Evolutionary conservation across 1,140 invertebrate species (phyloP).

Genomic region (Colletes gigas): DNA sequence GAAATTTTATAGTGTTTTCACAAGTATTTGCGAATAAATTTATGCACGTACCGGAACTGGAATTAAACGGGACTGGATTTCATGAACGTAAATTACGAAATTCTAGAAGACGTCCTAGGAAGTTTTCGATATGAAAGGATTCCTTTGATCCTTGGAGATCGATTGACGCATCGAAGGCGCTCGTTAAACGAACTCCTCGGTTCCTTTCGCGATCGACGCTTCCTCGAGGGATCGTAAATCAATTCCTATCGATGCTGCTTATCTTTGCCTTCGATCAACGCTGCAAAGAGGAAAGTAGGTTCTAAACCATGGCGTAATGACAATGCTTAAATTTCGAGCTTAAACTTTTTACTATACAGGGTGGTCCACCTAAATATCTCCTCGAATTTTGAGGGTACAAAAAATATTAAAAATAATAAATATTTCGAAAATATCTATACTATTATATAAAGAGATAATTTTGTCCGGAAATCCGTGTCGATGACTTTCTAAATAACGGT

Average conservation of each 20-base stretch:
- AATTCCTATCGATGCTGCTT: not conserved
- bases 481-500: too few relatives aligned
- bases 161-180: conserved; percentile 9
- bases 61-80: not conserved
- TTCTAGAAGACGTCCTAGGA: conserved; percentile 16
- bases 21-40: not conserved
- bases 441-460: too few relatives aligned
- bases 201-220: not conserved
- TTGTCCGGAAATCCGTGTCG: too few relatives aligned
- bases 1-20: not conserved
- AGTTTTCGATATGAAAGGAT: not conserved
- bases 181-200: conserved; percentile 3
- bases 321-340: too few relatives aligned
- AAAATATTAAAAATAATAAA: too few relatives aligned
- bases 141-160: conserved; percentile 49
- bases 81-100: conserved; percentile 25
- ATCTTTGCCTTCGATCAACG: not conserved
- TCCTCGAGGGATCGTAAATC: conserved; percentile 23
- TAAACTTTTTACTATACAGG: not conserved
- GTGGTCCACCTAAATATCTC: too few relatives aligned
- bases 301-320: not conserved
- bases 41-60: not conserved
- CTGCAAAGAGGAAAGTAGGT: not conserved
- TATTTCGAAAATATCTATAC: too few relatives aligned
- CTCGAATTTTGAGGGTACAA: too few relatives aligned